Evolutionary conservation across 2,888 invertebrate genomes (phyloP), one percentile per base, ranked within the genome.

Genomic region (Drosophila bunnanda): DNA sequence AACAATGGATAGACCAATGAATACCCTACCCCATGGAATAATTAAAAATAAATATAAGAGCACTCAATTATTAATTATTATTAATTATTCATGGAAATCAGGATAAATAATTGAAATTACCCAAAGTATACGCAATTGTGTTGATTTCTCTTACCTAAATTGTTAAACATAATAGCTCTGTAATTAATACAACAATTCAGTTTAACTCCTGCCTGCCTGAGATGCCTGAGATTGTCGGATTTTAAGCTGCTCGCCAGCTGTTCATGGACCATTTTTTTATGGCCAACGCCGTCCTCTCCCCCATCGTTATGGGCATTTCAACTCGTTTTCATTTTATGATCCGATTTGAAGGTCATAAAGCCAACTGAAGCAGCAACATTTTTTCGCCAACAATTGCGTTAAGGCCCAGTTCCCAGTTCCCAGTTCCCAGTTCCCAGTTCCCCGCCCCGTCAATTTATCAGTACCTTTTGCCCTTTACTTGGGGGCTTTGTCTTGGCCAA

Each of bases 311-410:
- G 44, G 67, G 39, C 15, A 58, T 57, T 67, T 65, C 46, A 67
- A 67, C 65, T 67, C 66, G 65, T 64, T 67, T 67, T 54, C 46
- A 25, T 48, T 67, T 67, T 67, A 67, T 55, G 65, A 48, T 55
- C 54, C 65, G 65, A 55, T 65, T 64, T 54, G 32, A 46, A 64
- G 46, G 65, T 64, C 65, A 67, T 67, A 67, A 67, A 67, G 54
- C 54, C 54, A 54, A 54, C 54, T 54, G 32, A 41, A 53, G 53
- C 53, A 41, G 41, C 53, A 54, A 28, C 20, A 46, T 61, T 65
- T 65, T 32, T 53, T 66, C 20, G 46, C 17, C 38, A 46, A 54
- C 54, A 64, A 67, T 64, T 64, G 46, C 66, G 66, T 22, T 39
- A 55, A 67, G 54, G 46, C 48, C 25, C 25, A n/a, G 25, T 17